Conservation (phyloP, 2,797 vertebrate genomes). For the Sebastolobus alascanus region DNA sequence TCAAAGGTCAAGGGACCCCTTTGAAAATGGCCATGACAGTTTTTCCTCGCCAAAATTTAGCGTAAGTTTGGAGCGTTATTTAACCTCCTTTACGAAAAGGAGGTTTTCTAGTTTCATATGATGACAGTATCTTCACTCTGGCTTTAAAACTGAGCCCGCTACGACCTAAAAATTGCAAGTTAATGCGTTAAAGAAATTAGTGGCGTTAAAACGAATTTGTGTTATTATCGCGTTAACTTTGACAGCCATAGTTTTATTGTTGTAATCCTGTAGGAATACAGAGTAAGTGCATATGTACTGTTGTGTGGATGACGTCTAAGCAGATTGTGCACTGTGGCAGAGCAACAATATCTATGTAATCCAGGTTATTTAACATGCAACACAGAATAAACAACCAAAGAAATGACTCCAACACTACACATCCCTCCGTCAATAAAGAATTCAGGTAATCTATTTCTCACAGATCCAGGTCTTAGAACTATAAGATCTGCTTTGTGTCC, state of each 20-base stretch:
- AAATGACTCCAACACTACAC: neutral
- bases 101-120: too few relatives aligned
- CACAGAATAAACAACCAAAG: neutral
- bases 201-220: accelerated
- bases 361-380: neutral
- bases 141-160: too few relatives aligned
- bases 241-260: too few relatives aligned
- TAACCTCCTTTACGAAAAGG: too few relatives aligned
- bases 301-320: neutral
- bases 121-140: too few relatives aligned
- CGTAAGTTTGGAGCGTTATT: too few relatives aligned
- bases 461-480: neutral
- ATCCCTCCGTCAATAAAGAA: accelerated
- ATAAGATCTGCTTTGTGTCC: accelerated
- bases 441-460: neutral
- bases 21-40: too few relatives aligned
- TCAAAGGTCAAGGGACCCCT: too few relatives aligned
- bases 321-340: neutral
- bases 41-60: too few relatives aligned
- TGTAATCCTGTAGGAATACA: neutral
- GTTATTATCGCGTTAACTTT: accelerated
- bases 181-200: too few relatives aligned
- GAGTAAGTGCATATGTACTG: neutral
- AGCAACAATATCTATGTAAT: neutral
- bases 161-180: too few relatives aligned